Evolutionary conservation across 2,113 vertebrate species (phyloP), one percentile per base, ranked within the genome.

Genomic region (Columbina picui): DNA sequence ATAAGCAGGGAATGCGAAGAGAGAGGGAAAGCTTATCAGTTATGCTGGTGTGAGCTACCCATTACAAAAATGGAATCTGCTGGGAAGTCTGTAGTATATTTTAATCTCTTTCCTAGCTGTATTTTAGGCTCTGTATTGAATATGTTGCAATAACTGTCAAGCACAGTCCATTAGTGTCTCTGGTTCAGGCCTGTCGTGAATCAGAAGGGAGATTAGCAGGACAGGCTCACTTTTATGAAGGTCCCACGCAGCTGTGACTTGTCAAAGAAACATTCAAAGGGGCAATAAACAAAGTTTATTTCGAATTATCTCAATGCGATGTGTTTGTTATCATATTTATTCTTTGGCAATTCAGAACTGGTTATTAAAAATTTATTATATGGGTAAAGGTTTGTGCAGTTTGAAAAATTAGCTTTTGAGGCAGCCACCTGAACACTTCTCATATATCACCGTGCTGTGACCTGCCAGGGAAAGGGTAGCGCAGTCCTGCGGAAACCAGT

Each of bases 271-370:
- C 4, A 5, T 91, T 96, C 45, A 8, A 38, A 81, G 94, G 94
- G 71, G 67, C 93, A 93, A 95, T 97, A 98, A 97, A 96, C 90
- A 87, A 91, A 95, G 93, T 95, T 97, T 78, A 60, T 90, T 96
- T 96, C 76, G 73, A 78, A 94, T 98, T 97, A 95, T 96, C 94
- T 95, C 84, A 49, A 7, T 38, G 47, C 93, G 95, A 91, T 30
- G 4, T 87, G 78, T 95, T 91, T 95, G 94, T 95, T 96, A 68
- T 74, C 15, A 1, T 84, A 80, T 91, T 96, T 97, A 93, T 91
- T 97, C 91, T 95, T 93, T 89, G 87, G 94, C 96, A 94, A 41
- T 90, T 96, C 41, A 8, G 94, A 95, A 96, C 86, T 80, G 83
- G 90, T 93, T 96, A 85, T 96, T 96, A 95, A 97, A 95, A 93